Evolutionary conservation across 2,797 vertebrate species (phyloP).

Genomic region (Odontamblyopus rebecca): DNA sequence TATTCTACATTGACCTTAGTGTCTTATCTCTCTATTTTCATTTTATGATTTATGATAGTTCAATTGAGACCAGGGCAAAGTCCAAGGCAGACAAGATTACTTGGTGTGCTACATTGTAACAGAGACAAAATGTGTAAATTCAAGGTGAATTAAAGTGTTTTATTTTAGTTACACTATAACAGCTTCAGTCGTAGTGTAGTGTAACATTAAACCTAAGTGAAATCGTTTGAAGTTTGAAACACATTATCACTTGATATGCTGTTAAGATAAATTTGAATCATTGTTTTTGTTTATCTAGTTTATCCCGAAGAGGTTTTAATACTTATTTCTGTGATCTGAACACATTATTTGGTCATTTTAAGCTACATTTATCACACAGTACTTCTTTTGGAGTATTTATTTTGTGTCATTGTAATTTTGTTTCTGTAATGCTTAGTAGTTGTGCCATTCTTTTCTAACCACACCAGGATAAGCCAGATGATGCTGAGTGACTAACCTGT

Average conservation of each 20-base stretch:
- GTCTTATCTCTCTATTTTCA: slow-evolving; percentile 34
- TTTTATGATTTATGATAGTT: slow-evolving; percentile 24
- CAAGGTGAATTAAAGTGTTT: not conserved
- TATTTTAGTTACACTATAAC: not conserved
- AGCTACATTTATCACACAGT: not conserved
- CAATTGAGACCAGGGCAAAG: slow-evolving; percentile 26
- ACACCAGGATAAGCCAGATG: not conserved
- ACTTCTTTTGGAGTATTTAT: not conserved
- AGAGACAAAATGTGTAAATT: slow-evolving; percentile 8
- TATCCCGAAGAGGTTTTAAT: too few species aligned
- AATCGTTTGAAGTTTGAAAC: not conserved
- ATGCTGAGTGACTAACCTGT: too few species aligned
- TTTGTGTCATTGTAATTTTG: not conserved
- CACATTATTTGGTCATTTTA: not conserved
- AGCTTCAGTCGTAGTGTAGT: too few species aligned
- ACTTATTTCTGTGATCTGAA: too few species aligned
- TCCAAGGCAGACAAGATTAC: slow-evolving; percentile 28
- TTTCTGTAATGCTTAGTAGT: not conserved
- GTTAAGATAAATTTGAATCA: not conserved
- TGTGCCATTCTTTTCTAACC: not conserved
- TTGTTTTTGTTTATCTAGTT: too few species aligned
- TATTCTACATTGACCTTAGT: not conserved
- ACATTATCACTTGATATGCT: not conserved
- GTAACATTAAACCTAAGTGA: not conserved
- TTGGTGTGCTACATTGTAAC: slow-evolving; percentile 17